These are phyloP conservation scores for Limnodromus scolopaceus DNA, from an alignment of 2,797 vertebrate species.

Conservation along the genomic window DNA sequence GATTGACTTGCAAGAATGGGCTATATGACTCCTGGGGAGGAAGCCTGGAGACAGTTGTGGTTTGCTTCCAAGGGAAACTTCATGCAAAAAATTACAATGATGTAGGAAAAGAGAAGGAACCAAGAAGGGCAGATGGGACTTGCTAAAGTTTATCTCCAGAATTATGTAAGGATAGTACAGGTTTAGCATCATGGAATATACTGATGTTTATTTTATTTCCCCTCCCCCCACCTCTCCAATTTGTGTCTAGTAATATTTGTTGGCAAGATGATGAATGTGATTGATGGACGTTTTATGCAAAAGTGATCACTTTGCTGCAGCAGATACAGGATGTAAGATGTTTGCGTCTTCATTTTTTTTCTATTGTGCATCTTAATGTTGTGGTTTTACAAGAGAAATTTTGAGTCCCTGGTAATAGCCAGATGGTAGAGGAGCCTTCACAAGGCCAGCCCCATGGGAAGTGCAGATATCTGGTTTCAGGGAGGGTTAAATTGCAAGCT, in stretches of 20 bases:
- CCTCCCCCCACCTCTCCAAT: background rate
- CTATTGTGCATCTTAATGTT: rapidly evolving
- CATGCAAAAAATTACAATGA: background rate
- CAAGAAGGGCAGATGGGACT: background rate
- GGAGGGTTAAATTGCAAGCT: slow-evolving; percentile 23
- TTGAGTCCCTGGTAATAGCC: background rate
- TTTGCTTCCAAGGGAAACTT: background rate
- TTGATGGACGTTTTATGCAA: background rate
- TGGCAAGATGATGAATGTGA: background rate
- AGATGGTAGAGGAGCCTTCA: background rate
- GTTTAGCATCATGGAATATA: background rate
- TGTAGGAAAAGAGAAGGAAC: background rate
- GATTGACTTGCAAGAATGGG: slow-evolving; percentile 16
- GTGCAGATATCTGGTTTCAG: slow-evolving; percentile 22
- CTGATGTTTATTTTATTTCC: background rate
- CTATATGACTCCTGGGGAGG: background rate
- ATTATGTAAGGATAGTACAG: background rate
- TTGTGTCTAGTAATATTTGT: background rate
- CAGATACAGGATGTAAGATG: background rate
- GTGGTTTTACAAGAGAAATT: background rate
- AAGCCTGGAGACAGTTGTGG: background rate
- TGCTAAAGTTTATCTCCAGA: background rate
- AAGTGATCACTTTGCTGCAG: background rate
- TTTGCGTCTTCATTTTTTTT: background rate
- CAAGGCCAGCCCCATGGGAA: background rate